Evolutionary conservation across 2,888 invertebrate genomes (phyloP).

Genomic region (Nymphalis polychloros): DNA sequence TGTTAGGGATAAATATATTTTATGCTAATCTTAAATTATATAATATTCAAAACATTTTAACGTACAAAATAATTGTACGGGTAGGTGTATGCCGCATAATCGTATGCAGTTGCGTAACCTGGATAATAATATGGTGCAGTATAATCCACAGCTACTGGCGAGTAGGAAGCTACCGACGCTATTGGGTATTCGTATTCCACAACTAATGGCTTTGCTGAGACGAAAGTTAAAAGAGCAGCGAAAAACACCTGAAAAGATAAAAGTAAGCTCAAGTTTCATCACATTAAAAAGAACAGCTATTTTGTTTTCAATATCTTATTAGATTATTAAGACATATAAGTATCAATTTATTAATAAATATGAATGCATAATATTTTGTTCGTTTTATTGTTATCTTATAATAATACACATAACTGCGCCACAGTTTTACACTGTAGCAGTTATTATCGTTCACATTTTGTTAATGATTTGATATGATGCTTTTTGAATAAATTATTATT

Average conservation of each 20-base stretch:
- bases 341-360: too few relatives aligned
- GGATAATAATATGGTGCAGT: constrained; percentile 73
- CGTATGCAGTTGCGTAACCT: constrained; percentile 54
- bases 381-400: too few relatives aligned
- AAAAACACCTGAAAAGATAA: constrained; percentile 63
- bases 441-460: too few relatives aligned
- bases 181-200: constrained; percentile 67
- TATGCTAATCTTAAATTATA: background rate
- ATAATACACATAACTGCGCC: constrained; percentile 33
- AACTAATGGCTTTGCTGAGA: constrained; percentile 73
- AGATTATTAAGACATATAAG: too few relatives aligned
- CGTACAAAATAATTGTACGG: constrained; percentile 69
- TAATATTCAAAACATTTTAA: constrained; percentile 40
- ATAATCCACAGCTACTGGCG: constrained; percentile 76
- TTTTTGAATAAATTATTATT: too few relatives aligned
- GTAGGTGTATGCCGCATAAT: constrained; percentile 65
- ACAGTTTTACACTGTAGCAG: too few relatives aligned
- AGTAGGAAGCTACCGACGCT: constrained; percentile 60
- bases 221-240: constrained; percentile 78
- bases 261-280: background rate
- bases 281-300: too few relatives aligned
- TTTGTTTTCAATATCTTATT: too few relatives aligned
- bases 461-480: too few relatives aligned
- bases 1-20: constrained; percentile 30
- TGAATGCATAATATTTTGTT: too few relatives aligned